A percentile compares a stretch with the other conserved stretches of the same genome.
Evolutionary conservation across 2,888 invertebrate genomes (phyloP).

Genomic region (Drosophila atroscutellata): DNA sequence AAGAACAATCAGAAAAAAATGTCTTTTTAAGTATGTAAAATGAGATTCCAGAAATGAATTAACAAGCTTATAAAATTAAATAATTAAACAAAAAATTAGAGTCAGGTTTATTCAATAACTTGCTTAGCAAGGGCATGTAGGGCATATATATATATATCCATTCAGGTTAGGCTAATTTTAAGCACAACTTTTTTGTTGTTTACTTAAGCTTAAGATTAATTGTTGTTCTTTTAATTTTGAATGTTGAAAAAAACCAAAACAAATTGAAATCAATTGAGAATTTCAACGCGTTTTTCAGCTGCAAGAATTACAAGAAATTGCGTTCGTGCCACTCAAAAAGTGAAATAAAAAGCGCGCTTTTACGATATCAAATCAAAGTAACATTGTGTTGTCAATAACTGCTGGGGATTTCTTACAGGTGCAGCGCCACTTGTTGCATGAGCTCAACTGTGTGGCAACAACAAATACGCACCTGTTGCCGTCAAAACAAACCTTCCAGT

Average conservation of each 20-base stretch:
- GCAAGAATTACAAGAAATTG: slow-evolving; percentile 34
- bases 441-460: neutral
- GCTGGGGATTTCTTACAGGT: no score
- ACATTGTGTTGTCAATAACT: neutral
- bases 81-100: slow-evolving; percentile 2
- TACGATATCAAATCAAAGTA: slow-evolving; percentile 21
- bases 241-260: slow-evolving; percentile 62
- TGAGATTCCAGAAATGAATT: slow-evolving; percentile 22
- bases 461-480: slow-evolving; percentile 35
- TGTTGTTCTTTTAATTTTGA: slow-evolving; percentile 62
- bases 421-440: slow-evolving; percentile 26
- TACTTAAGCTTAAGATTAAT: slow-evolving; percentile 45
- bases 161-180: slow-evolving; percentile 42
- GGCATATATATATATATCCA: slow-evolving; percentile 28
- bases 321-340: slow-evolving; percentile 28
- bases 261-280: slow-evolving; percentile 47
- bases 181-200: slow-evolving; percentile 57
- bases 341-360: slow-evolving; percentile 46
- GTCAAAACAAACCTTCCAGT: slow-evolving; percentile 50
- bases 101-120: slow-evolving; percentile 35
- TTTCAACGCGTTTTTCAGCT: slow-evolving; percentile 62
- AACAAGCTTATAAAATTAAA: slow-evolving; percentile 12
- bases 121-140: slow-evolving; percentile 31
- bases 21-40: slow-evolving; percentile 23
- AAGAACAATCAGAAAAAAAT: neutral